A percentile compares a stretch with the other conserved stretches of the same genome.
These are phyloP conservation scores for Actinostola sp. DNA, from an alignment of 92 coral and sea anemone species.

Conservation along the genomic window DNA sequence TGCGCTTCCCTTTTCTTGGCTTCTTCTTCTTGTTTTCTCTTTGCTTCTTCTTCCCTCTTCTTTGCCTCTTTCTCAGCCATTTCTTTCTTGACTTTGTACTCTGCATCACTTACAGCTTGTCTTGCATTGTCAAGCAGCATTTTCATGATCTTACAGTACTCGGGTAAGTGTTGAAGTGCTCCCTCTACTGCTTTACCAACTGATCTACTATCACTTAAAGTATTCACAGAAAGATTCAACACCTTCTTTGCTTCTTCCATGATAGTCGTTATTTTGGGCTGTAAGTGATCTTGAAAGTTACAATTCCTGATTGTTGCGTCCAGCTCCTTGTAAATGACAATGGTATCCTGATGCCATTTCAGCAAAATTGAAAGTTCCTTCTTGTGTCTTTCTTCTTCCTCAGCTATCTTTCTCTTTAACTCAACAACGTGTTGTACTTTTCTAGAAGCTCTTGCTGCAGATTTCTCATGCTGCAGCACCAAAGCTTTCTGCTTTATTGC, in stretches of 20 bases:
- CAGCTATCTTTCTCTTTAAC: constrained; percentile 47
- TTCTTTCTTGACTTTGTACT: constrained; percentile 66
- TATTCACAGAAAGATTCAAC: constrained; percentile 44
- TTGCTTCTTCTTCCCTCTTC: constrained; percentile 47
- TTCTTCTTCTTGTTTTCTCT: constrained; percentile 41
- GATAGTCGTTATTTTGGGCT: constrained; percentile 46
- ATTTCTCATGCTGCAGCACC: constrained; percentile 60
- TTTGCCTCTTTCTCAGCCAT: constrained; percentile 63
- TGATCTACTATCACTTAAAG: constrained; percentile 36
- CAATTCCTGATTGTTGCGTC: constrained; percentile 53
- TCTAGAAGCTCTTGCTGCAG: constrained; percentile 63
- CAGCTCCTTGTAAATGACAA: constrained; percentile 35
- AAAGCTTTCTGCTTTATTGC: constrained; percentile 57
- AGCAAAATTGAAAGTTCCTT: constrained; percentile 50
- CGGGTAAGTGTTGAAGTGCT: constrained; percentile 43
- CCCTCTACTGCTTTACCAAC: constrained; percentile 60
- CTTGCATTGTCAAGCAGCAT: constrained; percentile 51
- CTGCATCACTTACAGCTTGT: constrained; percentile 54
- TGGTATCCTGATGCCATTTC: constrained; percentile 30
- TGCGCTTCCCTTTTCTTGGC: constrained; percentile 21
- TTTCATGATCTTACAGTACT: constrained; percentile 53
- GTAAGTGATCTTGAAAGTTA: constrained; percentile 37
- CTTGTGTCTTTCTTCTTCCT: constrained; percentile 70
- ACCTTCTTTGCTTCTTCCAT: constrained; percentile 60
- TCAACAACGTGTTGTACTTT: constrained; percentile 70